Evolutionary conservation across 2,888 invertebrate species (phyloP), one percentile per base, ranked within the genome.

Genomic region (Quadroppia sp.): DNA sequence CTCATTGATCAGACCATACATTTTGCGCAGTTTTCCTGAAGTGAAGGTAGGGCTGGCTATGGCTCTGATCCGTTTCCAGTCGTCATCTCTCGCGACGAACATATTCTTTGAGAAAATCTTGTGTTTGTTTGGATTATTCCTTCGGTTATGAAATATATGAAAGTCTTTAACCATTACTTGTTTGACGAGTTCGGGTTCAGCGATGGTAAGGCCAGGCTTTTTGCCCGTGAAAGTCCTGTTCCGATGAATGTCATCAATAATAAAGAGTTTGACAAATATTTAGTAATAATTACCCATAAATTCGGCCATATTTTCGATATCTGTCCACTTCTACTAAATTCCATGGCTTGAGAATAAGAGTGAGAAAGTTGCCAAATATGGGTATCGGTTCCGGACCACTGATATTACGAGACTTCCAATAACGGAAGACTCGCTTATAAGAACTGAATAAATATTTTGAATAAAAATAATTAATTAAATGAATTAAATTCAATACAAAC

Each of bases 151-250:
- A n/a, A 71, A 71, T 7, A 30, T 36, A 40, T 71, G 23, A 15
- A 71, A 71, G 25, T 71, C 71, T 71, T 71, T 71, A 32, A 71
- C 71, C 15, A 56, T 3, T 36, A 71, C 53, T 53, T 73, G 61
- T 67, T 73, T 59, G 20, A 73, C 23, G 2, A 67, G 45, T 11
- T 48, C 69, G 17, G 67, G 64, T 42, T 59, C 56, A 45, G 64
- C 61, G 4, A 59, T 50, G 4, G 67, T 53, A 2, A 48, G 42
- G 25, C 3, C 17, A 1, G 67, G 67, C 42, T 36, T 61, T 9
- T 61, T 17, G 17, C 67, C 67, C n/a, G 23, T 25, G 48, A 36
- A 64, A 1, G 28, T 1, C 1, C 48, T 64, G 67, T 13, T 17
- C 17, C 2, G 17, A 71, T n/a, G 4, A 11, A 11, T 7, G 20